These are phyloP conservation scores for Halichoerus grypus DNA, from an alignment of 2,113 vertebrate genomes.

Conservation along the genomic window DNA sequence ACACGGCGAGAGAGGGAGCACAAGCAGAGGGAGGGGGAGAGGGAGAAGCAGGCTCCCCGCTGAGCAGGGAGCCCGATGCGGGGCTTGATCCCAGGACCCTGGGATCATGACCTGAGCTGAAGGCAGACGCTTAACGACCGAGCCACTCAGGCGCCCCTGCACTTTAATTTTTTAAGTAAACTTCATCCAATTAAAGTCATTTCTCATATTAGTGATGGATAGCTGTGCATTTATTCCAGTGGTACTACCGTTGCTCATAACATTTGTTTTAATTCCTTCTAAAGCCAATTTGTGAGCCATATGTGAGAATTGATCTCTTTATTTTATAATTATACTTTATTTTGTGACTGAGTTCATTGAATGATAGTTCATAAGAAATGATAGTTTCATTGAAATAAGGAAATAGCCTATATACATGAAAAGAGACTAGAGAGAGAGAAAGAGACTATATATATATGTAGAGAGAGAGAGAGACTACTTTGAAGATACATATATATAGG, in stretches of 20 bases:
- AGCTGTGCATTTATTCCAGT: background rate
- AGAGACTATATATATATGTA: background rate
- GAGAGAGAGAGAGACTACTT: background rate
- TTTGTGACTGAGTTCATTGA: slow-evolving; percentile 23
- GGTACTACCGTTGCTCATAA: background rate
- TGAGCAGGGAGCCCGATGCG: no score
- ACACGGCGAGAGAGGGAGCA: no score
- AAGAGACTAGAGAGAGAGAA: background rate
- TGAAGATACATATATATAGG: background rate
- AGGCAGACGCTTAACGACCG: no score
- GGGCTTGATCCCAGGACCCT: no score
- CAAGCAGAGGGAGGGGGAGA: no score
- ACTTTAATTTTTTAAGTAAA: slow-evolving; percentile 2
- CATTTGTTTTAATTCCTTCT: slow-evolving; percentile 3
- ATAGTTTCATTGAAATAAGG: background rate
- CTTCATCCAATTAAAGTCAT: slow-evolving; percentile 25
- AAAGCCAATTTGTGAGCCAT: background rate
- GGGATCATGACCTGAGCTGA: no score
- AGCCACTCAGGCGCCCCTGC: background rate
- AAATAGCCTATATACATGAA: background rate
- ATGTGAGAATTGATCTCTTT: background rate
- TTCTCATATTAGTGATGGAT: background rate
- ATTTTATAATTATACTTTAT: background rate
- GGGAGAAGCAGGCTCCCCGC: no score
- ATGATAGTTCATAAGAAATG: background rate